These are phyloP conservation scores for Rattus norvegicus DNA, from an alignment of 2,113 vertebrate genomes.

Conservation along the genomic window GRCr8 NC_086030.1:34388501-34389000, in stretches of 20 bases:
- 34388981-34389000: neutral
- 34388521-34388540: neutral
- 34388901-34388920: no score
- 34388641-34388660: neutral
- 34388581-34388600: neutral
- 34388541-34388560: neutral
- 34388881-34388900: neutral
- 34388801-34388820: neutral
- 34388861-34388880: neutral
- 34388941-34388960: neutral
- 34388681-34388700: neutral
- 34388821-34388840: neutral
- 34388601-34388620: neutral
- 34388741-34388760: no score
- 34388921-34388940: neutral
- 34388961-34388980: neutral
- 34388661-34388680: neutral
- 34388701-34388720: no score
- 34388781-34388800: neutral
- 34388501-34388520: neutral
- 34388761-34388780: no score
- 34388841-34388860: neutral
- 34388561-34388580: neutral
- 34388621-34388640: neutral
- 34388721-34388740: no score